Base-by-base conservation (phyloP, 2,888 invertebrate genomes). In the Plagodis dolabraria region DNA sequence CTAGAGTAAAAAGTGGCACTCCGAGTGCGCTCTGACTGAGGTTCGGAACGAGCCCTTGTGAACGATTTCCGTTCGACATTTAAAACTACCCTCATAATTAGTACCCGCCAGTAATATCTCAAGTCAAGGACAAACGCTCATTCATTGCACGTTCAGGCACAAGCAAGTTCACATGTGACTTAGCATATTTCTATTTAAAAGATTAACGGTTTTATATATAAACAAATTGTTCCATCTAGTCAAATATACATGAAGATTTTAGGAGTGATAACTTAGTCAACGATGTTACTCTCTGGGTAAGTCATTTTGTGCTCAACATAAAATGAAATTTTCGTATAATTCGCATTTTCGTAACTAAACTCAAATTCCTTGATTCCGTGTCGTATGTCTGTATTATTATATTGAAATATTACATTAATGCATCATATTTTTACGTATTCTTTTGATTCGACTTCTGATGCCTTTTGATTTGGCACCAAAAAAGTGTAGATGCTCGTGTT, bases 271-370 rank as follows among this genome's bases (percentile, higher is more conserved):
- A 70, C 33, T 43, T 64, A 62, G 64, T 61, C 64, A 64, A 83
- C 71, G 69, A 91, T 90, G 89, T 71, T 88, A 70, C 69, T 85
- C 64, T 78, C 85, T 46, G 86, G 90, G 91, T 91, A 76, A 87
- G 90, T 45, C 34, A 45, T 33, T 9, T 6, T 42, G 4, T 33
- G 56, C 36, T 35, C 22, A 22, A 38, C n/a, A 5, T 40, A 38
- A 48, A 8, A 9, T 35, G 7, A 10, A 4, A 9, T 47, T 34
- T 35, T 35, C 7, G 10, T 5, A n/a, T 1, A 9, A 6, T 38
- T 9, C 38, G 1, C 1, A 2, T 22, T 22, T 22, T 22, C 4
- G 1, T 22, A 22, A 22, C 22, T 22, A 2, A 22, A 22, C 22
- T 22, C 22, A 1, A 22, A 22, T 22, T 22, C 1, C 22, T 22